These are phyloP conservation scores for Meteorus cinctellus DNA, from an alignment of 2,888 invertebrate genomes.

Conservation along the genomic window DNA sequence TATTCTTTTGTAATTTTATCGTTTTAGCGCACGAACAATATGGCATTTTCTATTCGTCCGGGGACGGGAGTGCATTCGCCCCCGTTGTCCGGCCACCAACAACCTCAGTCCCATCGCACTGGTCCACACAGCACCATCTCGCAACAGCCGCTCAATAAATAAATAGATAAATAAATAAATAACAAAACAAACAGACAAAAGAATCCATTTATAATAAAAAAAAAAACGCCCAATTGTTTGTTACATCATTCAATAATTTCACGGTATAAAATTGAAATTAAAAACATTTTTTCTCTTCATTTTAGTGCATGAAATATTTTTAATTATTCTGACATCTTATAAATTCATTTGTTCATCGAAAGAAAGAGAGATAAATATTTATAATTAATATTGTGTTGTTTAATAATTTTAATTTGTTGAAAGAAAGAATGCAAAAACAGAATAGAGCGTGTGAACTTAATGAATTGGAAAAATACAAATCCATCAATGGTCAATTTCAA, in stretches of 20 bases:
- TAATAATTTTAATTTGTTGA: too few relatives aligned
- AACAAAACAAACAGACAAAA: constrained; percentile 55
- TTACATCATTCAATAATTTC: not conserved
- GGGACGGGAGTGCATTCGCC: constrained; percentile 76
- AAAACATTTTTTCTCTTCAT: not conserved
- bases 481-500: not conserved
- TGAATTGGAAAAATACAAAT: not conserved
- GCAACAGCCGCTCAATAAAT: constrained; percentile 79
- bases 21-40: constrained; percentile 74
- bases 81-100: constrained; percentile 76
- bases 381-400: not conserved
- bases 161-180: constrained; percentile 54
- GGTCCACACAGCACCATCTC: constrained; percentile 77
- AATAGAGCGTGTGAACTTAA: not conserved
- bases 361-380: constrained; percentile 4
- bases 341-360: not conserved
- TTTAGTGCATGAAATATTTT: not conserved
- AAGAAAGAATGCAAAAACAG: too few relatives aligned
- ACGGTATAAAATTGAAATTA: not conserved
- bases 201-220: not conserved
- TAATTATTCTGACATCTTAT: not conserved
- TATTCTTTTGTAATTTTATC: constrained; percentile 49
- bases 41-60: constrained; percentile 73
- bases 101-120: constrained; percentile 74
- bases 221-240: not conserved